Evolutionary conservation across 2,797 vertebrate genomes (phyloP), one percentile per base, ranked within the genome.

Genomic region (Microtus obscurus): DNA sequence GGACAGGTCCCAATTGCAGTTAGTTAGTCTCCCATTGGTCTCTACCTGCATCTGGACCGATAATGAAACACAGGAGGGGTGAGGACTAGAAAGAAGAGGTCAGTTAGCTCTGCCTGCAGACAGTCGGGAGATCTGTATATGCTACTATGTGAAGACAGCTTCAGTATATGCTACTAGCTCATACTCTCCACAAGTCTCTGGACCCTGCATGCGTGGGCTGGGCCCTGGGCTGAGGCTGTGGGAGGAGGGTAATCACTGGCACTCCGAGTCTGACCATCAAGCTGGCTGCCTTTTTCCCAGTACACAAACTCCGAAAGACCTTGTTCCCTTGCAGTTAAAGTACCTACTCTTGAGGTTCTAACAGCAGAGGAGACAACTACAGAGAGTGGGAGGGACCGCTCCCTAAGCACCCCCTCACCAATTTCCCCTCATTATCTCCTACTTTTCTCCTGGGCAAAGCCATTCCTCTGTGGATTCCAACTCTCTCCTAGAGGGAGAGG

Each of bases 21-120:
- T 89, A 65, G 76, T 71, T 77, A 82, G 43, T 77, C 86, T 96
- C 56, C 76, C 88, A 93, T 89, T 71, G 53, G 61, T n/a, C 93
- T 89, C 91, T 43, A 91, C 63, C 89, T 71, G 3, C 29, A 90
- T 92, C 85, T 89, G 59, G 61, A 93, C 34, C 78, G 53, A 80
- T 77, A 71, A 71, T 12, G 63, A 80, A 87, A 6, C 61, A 89
- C 0, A 1, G 40, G 27, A 5, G 34, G 82, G 43, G 34, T 51
- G 21, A 69, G 13, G n/a, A 34, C 92, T 31, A 25, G 43, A 80
- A 93, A 37, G 23, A 87, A 93, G 79, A 88, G 82, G 81, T 88
- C 51, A 78, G 77, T 11, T 73, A 65, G 53, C 48, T 87, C 91
- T 83, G n/a, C 48, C 65, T 79, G 53, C n/a, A 88, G 34, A 92